Evolutionary conservation across 2,888 invertebrate species (phyloP), one percentile per base, ranked within the genome.

Genomic region (Acronicta psi): DNA sequence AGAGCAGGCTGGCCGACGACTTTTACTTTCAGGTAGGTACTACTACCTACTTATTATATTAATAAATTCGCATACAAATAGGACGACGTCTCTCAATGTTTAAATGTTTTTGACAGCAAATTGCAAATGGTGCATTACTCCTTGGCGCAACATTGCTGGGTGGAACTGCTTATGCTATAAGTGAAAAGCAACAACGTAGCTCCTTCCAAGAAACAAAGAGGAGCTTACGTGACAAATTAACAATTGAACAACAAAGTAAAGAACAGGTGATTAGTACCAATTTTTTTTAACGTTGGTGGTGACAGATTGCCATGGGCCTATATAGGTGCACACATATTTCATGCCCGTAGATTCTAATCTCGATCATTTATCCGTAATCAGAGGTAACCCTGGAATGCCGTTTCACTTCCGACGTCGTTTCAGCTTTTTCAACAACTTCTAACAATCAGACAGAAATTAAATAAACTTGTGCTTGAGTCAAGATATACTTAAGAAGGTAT

Each of bases 201-300:
- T 98, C 98, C 42, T 98, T 98, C 86, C 94, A 97, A 66, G 98
- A 98, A 89, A 98, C 98, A 5, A 96, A 98, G 82, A 97, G 97
- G 89, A 98, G 98, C 79, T 94, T 99, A 70, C 97, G 98, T 83
- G 98, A 98, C 75, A 98, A 98, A 90, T 95, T 98, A 80, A 97
- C 98, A 54, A 98, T 99, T 75, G 98, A 99, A 90, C 98, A 98
- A 85, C 98, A 98, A 89, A 98, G 98, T 72, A 97, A 97, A 59
- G 98, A 99, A 88, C 98, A 98, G 96, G 98, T 98, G 67, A 60
- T 31, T 44, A 3, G 3, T 10, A 25, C 7, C 9, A 25, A 1
- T 0, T 29, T n/a, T n/a, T n/a, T n/a, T n/a, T n/a, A n/a, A n/a
- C n/a, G n/a, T n/a, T n/a, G n/a, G n/a, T n/a, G n/a, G n/a, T 11